These are phyloP conservation scores for Isichthys henryi DNA, from an alignment of 2,113 vertebrate species.

Conservation along the genomic window DNA sequence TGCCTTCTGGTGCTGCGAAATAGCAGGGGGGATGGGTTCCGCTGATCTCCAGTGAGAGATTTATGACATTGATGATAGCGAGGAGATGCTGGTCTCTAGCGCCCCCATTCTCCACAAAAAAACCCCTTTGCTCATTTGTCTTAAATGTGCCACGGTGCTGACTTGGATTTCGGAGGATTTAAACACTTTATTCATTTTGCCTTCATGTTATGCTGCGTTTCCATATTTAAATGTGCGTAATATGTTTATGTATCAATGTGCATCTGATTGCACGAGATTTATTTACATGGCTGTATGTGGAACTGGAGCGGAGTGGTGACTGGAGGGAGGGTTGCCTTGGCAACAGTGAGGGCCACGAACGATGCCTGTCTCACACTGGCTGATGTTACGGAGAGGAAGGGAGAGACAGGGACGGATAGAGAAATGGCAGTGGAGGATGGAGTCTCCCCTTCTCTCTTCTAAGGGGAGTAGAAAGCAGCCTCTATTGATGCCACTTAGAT, in stretches of 20 bases:
- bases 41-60: not conserved
- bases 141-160: not conserved
- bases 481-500: constrained; percentile 21
- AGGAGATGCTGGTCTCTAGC: not conserved
- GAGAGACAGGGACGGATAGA: not conserved
- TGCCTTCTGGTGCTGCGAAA: not conserved
- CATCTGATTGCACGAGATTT: constrained; percentile 23
- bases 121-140: not conserved
- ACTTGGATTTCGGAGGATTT: not conserved
- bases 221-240: not conserved
- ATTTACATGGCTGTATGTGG: constrained; percentile 33
- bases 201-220: constrained; percentile 26
- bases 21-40: not conserved
- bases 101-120: not conserved
- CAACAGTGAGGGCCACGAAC: constrained; percentile 58
- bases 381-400: constrained; percentile 47
- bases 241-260: not conserved
- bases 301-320: constrained; percentile 40
- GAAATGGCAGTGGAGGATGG: not conserved
- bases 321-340: constrained; percentile 68
- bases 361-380: constrained; percentile 32
- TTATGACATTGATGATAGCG: not conserved
- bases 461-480: not conserved
- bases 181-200: not conserved
- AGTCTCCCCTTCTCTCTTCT: constrained; percentile 18